phyloP scores from a whole-genome alignment of 2,797 vertebrate genomes.

The Cynopterus sphinx region DNA sequence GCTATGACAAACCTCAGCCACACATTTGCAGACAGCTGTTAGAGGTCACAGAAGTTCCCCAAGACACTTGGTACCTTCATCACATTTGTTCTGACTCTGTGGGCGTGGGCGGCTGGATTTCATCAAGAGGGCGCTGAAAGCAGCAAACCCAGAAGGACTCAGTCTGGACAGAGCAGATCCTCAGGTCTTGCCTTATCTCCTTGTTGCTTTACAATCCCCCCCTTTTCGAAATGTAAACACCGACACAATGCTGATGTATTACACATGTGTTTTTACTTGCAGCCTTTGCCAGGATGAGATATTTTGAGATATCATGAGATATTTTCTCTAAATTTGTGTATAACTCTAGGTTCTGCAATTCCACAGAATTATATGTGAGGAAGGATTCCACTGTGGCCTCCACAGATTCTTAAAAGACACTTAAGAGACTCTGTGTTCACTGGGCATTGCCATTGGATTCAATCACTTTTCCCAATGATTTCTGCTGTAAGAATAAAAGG shows the following conservation, averaged over 20 bases:
- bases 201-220: background rate
- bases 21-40: slow-evolving; percentile 23
- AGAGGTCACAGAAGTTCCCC: slow-evolving; percentile 53
- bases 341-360: slow-evolving; percentile 4
- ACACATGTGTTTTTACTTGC: background rate
- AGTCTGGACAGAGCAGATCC: background rate
- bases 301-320: background rate
- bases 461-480: background rate
- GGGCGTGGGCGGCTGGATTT: slow-evolving; percentile 44
- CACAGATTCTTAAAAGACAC: background rate
- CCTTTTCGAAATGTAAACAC: background rate
- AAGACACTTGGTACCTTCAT: slow-evolving; percentile 9
- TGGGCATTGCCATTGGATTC: background rate
- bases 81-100: slow-evolving; percentile 42
- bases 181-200: background rate
- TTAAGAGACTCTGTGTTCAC: background rate
- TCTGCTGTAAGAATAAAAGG: background rate
- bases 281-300: background rate
- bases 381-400: background rate
- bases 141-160: background rate
- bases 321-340: background rate
- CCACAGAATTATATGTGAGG: background rate
- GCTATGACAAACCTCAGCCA: slow-evolving; percentile 48
- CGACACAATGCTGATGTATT: background rate
- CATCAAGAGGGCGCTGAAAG: background rate